Evolutionary conservation across 2,113 vertebrate genomes (phyloP), one percentile per base, ranked within the genome.

Genomic region (Grammomys surdaster): DNA sequence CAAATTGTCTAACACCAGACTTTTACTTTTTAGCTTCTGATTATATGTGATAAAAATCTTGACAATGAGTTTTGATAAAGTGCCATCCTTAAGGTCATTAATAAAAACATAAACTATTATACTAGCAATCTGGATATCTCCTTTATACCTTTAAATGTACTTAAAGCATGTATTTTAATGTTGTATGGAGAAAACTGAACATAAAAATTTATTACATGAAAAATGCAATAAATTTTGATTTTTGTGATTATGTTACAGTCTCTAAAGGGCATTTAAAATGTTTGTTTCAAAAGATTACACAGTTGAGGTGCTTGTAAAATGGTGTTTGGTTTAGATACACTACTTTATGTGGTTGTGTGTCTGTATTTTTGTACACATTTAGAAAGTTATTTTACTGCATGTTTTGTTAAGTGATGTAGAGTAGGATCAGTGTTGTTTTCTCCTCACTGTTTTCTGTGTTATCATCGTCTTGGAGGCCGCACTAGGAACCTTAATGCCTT

Each of bases 41-140:
- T 96, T 96, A 88, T 96, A 48, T 92, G 54, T 94, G 76, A 70
- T 92, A 81, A 63, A 36, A 92, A 2, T 78, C 20, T 54, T 82
- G 77, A 84, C 91, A 67, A 90, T 92, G 73, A 90, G 54, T 96
- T 96, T 96, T 97, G 88, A 89, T 95, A 56, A 96, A 82, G 14
- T 93, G 36, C 93, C n/a, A 90, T 31, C 5, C 33, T 78, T 93
- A 95, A 24, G 33, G 69, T 92, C 82, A 92, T 92, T 97, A 81
- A 70, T 95, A 96, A 90, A 94, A 84, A 93, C 4, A 90, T 33
- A 67, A 94, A 26, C 3, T 78, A 73, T 17, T 90, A 3, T 78
- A 46, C 17, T 92, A 90, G 72, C 89, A 82, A 95, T 85, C 58
- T 97, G 84, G 76, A 96, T 84, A 63, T 93, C 78, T 93, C 46